Evolutionary conservation across 2,113 vertebrate species (phyloP), one percentile per base, ranked within the genome.

Genomic region (Pongo abelii): DNA sequence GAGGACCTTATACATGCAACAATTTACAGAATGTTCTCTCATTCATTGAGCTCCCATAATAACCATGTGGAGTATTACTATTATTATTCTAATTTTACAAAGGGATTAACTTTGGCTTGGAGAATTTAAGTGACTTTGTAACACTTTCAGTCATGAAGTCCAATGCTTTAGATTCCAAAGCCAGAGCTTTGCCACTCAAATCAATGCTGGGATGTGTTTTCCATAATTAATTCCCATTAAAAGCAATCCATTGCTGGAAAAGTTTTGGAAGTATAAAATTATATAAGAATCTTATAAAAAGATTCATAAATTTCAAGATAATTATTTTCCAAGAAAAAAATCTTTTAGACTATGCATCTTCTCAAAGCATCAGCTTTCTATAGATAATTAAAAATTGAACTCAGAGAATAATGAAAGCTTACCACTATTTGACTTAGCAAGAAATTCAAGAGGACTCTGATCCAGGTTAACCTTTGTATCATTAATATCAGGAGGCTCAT

Each of bases 351-450:
- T 50, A 40, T 12, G 46, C 43, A 70, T 59, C 38, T 50, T 93
- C 14, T 52, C 11, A 89, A 85, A 77, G 59, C 40, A 87, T 61
- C 9, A 32, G 48, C 46, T 92, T 92, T 86, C 95, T 89, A 85
- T 8, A 84, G 40, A 88, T 83, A 94, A 95, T 84, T 88, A 94
- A 96, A 96, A 83, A 84, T 13, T 20, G 30, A 96, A 97, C 59
- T 88, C 59, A 84, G 93, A 92, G 77, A 96, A 96, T 74, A 81
- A 92, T 79, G 72, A 94, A 91, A 59, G 93, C 98, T 96, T 98
- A 98, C 97, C 97, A 96, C 50, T 86, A 92, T 91, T 96, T 78
- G 90, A 81, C 70, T 96, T 97, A 97, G 97, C 90, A 97, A 94
- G 97, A 94, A 95, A 91, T 74, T 95, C 91, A 89, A 91, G 92